phyloP scores from a whole-genome alignment of 2,113 vertebrate genomes.

The Stictonetta naevosa region DNA sequence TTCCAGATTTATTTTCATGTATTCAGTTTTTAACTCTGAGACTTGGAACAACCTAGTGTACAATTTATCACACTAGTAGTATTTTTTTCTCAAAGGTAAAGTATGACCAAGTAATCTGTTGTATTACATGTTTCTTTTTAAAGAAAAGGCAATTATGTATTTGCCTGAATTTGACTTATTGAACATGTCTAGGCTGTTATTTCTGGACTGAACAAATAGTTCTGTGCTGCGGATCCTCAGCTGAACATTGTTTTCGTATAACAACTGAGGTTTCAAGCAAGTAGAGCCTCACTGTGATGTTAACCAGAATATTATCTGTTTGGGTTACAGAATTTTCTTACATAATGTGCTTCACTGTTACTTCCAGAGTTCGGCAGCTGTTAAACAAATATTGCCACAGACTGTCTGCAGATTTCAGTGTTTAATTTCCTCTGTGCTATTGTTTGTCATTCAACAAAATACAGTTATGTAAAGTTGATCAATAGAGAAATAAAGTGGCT shows the following conservation, averaged over 20 bases:
- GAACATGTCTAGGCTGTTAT: constrained; percentile 12
- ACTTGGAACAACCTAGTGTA: not conserved
- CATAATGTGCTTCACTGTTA: constrained; percentile 56
- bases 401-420: constrained; percentile 48
- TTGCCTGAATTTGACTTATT: constrained; percentile 25
- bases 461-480: not conserved
- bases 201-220: constrained; percentile 36
- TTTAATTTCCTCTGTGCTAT: constrained; percentile 33
- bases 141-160: not conserved
- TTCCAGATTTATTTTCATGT: constrained; percentile 1
- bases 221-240: not conserved
- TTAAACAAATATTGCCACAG: constrained; percentile 62
- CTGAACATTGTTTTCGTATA: constrained; percentile 25
- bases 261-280: constrained; percentile 32
- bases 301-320: constrained; percentile 74
- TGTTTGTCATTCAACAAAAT: constrained; percentile 61
- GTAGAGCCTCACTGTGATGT: constrained; percentile 18
- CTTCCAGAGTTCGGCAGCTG: constrained; percentile 67
- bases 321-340: constrained; percentile 72
- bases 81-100: constrained; percentile 13
- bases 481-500: not conserved
- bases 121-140: not conserved
- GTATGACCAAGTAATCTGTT: not conserved
- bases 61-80: not conserved
- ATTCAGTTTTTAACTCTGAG: not conserved